Evolutionary conservation across 2,888 invertebrate genomes (phyloP), one percentile per base, ranked within the genome.

Genomic region (Amorpha juglandis): DNA sequence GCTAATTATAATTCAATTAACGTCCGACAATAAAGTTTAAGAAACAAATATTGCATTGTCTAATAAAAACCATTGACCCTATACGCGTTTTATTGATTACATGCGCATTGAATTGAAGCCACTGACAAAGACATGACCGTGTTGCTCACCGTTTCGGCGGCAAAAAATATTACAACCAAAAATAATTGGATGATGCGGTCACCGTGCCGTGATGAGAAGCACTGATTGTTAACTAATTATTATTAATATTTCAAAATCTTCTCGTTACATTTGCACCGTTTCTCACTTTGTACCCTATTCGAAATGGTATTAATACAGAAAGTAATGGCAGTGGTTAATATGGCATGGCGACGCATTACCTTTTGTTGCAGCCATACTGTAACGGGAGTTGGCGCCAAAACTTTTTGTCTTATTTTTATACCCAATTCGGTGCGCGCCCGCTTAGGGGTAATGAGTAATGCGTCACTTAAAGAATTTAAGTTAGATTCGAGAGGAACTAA

Each of bases 381-480:
- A 74, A 70, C 70, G 73, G 70, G 68, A 71, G 75, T 78, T 83
- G 90, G 89, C 90, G 90, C 90, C 89, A 86, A 77, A 72, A 79
- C 70, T 74, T 82, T 83, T 84, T 81, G 79, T 78, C 75, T 88
- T 86, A 81, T 88, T 90, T 89, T 84, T 83, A 84, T 80, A 82
- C 83, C 84, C 78, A 82, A 88, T 84, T 83, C 81, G 84, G 85
- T 74, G 77, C 72, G 79, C 77, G 73, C 71, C 70, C 75, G 76
- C 78, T 78, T 79, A 75, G 71, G 78, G 80, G 83, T 86, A 88
- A 89, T 89, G 89, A 89, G 85, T 89, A 89, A 90, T 86, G 85
- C 79, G 77, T 76, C 80, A 80, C 58, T 19, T 58, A 83, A 86
- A 48, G 64, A 65, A 65, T 65, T 58, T 38, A 58, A 58, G 19